Base-by-base conservation (phyloP, 2,113 vertebrate genomes). In the Melanerpes formicivorus region DNA sequence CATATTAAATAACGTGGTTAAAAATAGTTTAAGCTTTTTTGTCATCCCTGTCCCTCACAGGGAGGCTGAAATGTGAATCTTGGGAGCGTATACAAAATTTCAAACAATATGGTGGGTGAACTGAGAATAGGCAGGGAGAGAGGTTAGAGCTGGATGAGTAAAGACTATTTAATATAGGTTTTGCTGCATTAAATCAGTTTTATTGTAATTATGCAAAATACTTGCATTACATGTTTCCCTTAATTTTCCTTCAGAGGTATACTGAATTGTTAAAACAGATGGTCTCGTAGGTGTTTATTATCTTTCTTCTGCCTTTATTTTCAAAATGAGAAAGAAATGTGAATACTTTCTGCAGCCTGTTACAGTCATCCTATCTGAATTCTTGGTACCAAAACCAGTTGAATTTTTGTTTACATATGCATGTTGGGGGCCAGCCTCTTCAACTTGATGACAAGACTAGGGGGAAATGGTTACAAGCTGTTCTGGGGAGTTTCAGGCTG, bases 31-130 rank as follows among this genome's bases (percentile, higher is more conserved):
- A 34, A 63, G 15, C 3, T 59, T 69, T 89, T 88, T 46, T 42
- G 7, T 67, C 1, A 2, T 78, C 27, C 11, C 6, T 4, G 0
- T 17, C 26, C 12, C 27, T 10, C 0, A 0, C 4, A 14, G 50
- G 6, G 63, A 73, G 69, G 66, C 55, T 72, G 63, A 69, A 90
- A 67, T 10, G 10, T 70, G 46, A 71, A 77, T 76, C n/a, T 80
- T 83, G 11, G 37, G 37, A 52, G 52, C 14, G 7, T 65, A 26
- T 30, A 48, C 29, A 67, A 58, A 62, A 59, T 74, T 87, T 50
- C 46, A 58, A 30, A 34, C 17, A 73, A 15, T 56, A 8, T 46
- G 8, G 4, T 59, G n/a, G 4, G 15, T 70, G 46, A 58, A 72
- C 14, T 7, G 5, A 56, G 63, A 78, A 55, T 34, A 64, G 27